phyloP scores from a whole-genome alignment of 2,888 invertebrate genomes.

The Nemapogon koenigi region DNA sequence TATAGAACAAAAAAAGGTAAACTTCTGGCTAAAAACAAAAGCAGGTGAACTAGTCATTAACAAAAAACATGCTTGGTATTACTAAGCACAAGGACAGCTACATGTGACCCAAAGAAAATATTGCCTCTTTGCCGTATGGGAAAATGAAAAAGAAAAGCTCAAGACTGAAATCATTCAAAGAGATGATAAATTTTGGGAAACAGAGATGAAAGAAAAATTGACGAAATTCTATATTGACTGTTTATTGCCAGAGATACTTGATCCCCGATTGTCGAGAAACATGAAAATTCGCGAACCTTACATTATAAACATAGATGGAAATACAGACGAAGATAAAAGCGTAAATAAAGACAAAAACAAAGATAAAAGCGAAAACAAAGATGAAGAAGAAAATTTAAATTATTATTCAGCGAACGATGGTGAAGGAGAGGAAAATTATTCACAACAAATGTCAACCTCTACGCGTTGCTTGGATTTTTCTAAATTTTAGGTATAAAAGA shows the following conservation, averaged over 20 bases:
- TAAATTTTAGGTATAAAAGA: no score
- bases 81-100: background rate
- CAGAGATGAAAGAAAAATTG: background rate
- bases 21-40: conserved; percentile 9
- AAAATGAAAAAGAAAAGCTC: background rate
- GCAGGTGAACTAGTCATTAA: conserved; percentile 4
- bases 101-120: background rate
- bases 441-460: no score
- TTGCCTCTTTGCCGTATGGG: conserved; percentile 1
- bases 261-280: background rate
- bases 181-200: background rate
- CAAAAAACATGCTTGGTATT: background rate
- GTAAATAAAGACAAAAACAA: no score
- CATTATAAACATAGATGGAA: no score
- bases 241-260: background rate
- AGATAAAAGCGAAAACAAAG: no score
- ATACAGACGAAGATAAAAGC: no score
- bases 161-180: background rate
- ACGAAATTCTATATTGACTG: background rate
- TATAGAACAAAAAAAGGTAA: conserved; percentile 10
- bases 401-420: no score
- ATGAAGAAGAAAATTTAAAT: no score
- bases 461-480: no score
- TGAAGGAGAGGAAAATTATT: no score
- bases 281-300: conserved; percentile 2